Base-by-base conservation (phyloP, 2,797 vertebrate species). In the Catamblyrhynchus diadema region DNA sequence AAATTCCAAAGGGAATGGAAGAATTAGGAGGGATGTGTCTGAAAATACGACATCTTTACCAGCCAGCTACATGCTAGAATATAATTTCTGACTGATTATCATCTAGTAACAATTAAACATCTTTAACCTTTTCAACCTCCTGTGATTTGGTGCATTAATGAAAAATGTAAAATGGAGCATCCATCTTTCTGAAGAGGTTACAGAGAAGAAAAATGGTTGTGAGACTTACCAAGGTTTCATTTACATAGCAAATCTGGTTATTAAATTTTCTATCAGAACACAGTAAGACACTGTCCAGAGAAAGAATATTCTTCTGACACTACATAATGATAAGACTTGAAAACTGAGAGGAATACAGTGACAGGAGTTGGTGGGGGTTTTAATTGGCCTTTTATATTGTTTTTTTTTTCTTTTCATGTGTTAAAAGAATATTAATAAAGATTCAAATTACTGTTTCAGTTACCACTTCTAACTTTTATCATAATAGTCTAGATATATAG, bases 91-190 rank as follows among this genome's bases (percentile, higher is more conserved):
- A 39, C 89, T 92, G 83, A 96, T 97, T 95, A 93, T 96, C 66
- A 92, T 91, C 75, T 87, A 94, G 73, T 60, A 93, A 84, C 95
- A 96, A 96, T 97, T 97, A 97, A 95, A 75, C 86, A 88, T 94
- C 93, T 97, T 96, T 95, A 96, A 96, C 94, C 95, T 96, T 97
- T 94, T 89, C 90, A 95, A 80, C 93, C 75, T 94, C 75, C 42
- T 72, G 65, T 97, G 95, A 90, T 94, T 83, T 93, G 81, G 61
- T 65, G 35, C 51, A 56, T 95, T 96, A 96, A 96, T 95, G 93
- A 94, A 95, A 94, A 91, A 81, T 54, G 50, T 79, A 83, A 79
- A 94, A 74, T 6, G 23, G 27, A 79, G 14, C 21, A 3, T 59
- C 37, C 35, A 33, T 90, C 67, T 81, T 88, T 81, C 66, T 83